These are phyloP conservation scores for Protodeltote pygarga DNA, from an alignment of 2,888 invertebrate genomes.

Conservation along the genomic window DNA sequence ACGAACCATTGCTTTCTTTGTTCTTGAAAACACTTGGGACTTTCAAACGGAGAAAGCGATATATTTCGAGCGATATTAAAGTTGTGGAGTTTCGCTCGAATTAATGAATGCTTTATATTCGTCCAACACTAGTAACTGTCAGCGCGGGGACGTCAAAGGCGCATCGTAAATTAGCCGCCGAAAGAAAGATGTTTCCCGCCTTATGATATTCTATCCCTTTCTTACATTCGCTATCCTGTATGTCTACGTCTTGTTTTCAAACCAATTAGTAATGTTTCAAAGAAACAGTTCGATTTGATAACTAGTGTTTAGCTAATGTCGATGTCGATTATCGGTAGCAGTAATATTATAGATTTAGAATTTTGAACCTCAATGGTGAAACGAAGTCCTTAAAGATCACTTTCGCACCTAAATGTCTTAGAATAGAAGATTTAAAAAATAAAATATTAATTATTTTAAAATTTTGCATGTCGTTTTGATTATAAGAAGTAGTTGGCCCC, in stretches of 20 bases:
- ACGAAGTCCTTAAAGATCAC: too few species aligned
- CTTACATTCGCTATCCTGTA: conserved; percentile 33
- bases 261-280: conserved; percentile 74
- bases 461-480: too few species aligned
- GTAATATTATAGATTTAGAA: conserved; percentile 10
- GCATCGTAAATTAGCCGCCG: conserved; percentile 66
- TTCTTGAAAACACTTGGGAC: conserved; percentile 53
- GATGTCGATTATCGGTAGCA: conserved; percentile 23
- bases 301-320: conserved; percentile 40
- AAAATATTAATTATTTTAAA: too few species aligned
- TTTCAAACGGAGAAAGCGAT: conserved; percentile 63
- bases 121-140: conserved; percentile 71
- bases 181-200: conserved; percentile 83
- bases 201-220: conserved; percentile 57
- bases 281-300: conserved; percentile 61
- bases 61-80: conserved; percentile 66
- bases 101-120: conserved; percentile 79
- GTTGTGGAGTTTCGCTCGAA: conserved; percentile 62
- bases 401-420: too few species aligned
- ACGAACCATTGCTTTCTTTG: conserved; percentile 81
- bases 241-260: conserved; percentile 58
- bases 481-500: too few species aligned
- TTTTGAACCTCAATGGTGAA: conserved; percentile 21
- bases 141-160: conserved; percentile 64
- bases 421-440: too few species aligned